Base-by-base conservation (phyloP, 2,888 invertebrate species). In the Antheraea assamensis region DNA sequence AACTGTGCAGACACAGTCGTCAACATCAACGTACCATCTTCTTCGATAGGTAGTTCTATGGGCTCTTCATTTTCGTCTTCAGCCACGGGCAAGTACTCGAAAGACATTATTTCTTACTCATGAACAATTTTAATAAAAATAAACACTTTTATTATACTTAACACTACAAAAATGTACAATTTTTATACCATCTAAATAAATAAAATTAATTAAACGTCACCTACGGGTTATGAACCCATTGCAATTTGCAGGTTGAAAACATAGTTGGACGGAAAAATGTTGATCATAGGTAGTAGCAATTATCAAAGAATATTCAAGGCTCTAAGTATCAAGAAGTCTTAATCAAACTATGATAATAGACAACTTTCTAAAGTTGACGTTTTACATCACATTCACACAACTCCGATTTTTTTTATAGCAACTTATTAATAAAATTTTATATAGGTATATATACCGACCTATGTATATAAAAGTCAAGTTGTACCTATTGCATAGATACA, bases 21-120 rank as follows among this genome's bases (percentile, higher is more conserved):
- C 88, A 99, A 95, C 85, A 99, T 95, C 83, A 99, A 95, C 72
- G 98, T 98, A 82, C 98, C 98, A 95, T 99, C 99, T 88, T 98
- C 98, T 95, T 99, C 99, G 77, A 97, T 97, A 75, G 99, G 99
- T 86, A 99, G 95, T 95, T 99, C 99, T 93, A 99, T 99, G 80
- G 99, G 98, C 94, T 99, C 99, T 89, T 98, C 98, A 85, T 98
- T 98, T 95, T 99, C 99, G 87, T 99, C 99, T 95, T 99, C 99
- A 80, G 98, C 98, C 82, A 99, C 99, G 96, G 98, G 98, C 92
- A 99, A 96, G 90, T 96, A 96, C 86, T 94, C 94, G 93, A 93
- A 94, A 89, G 94, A 94, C 94, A 94, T 94, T 94, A 93, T 94
- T 93, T 90, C 89, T 91, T 92, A 91, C 77, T 92, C 94, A 94